Conservation (phyloP, 2,113 vertebrate species). For the Brevimyrus niger region DNA sequence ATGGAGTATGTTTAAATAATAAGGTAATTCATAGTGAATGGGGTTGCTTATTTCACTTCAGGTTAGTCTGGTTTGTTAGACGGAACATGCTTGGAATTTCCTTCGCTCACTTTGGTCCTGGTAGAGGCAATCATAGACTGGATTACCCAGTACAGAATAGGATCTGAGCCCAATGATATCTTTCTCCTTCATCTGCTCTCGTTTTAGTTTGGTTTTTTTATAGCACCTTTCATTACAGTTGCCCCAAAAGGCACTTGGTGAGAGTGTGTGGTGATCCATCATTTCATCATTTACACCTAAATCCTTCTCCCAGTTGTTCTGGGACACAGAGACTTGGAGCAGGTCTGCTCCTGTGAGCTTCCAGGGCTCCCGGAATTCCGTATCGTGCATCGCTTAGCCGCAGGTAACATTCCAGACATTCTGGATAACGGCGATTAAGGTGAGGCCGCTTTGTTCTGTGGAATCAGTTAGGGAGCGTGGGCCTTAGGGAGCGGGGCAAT, state of each 20-base stretch:
- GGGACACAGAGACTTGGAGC: not conserved
- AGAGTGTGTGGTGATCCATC: not conserved
- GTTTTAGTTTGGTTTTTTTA: not conserved
- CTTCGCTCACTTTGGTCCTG: not conserved
- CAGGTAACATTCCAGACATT: not conserved
- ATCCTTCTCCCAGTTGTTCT: not conserved
- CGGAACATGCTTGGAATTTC: not conserved
- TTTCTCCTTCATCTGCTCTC: not conserved
- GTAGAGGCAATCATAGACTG: not conserved
- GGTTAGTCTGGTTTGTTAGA: not conserved
- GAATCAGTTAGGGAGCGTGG: not conserved
- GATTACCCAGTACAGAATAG: not conserved
- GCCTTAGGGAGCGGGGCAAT: too few species aligned
- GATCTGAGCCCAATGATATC: not conserved
- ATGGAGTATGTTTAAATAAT: not conserved
- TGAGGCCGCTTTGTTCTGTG: not conserved
- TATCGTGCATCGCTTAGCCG: not conserved
- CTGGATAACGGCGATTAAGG: not conserved
- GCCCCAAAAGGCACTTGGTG: not conserved
- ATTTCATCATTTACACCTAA: not conserved
- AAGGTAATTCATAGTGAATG: not conserved
- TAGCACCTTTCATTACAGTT: not conserved
- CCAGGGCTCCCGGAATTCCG: not conserved
- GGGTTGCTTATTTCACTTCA: not conserved
- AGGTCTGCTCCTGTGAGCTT: not conserved